A percentile compares a stretch with the other conserved stretches of the same genome.
These are phyloP conservation scores for Odontothrips loti DNA, from an alignment of 2,888 invertebrate species.

Conservation along the genomic window DNA sequence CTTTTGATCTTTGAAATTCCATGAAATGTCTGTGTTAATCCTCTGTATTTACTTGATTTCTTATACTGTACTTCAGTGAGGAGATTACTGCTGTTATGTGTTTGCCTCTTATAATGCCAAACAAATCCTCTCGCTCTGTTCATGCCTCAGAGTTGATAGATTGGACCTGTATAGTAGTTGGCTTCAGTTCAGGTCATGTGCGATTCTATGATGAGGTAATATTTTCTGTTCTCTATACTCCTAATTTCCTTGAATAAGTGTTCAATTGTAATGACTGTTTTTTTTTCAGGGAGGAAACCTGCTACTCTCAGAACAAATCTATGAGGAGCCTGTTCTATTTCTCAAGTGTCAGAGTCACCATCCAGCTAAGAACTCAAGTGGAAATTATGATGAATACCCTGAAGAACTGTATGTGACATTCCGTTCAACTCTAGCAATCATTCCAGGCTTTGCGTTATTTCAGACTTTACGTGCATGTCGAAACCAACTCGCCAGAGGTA, in stretches of 20 bases:
- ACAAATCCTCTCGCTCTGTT: neutral
- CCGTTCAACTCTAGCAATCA: conserved; percentile 66
- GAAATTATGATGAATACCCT: conserved; percentile 44
- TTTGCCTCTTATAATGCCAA: conserved; percentile 48
- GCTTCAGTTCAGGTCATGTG: conserved; percentile 78
- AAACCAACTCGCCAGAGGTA: conserved; percentile 75
- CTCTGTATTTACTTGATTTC: neutral
- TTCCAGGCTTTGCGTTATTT: conserved; percentile 73
- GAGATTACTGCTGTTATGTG: conserved; percentile 51
- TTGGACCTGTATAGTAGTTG: conserved; percentile 89
- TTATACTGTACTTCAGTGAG: conserved; percentile 46
- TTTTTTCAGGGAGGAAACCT: conserved; percentile 63
- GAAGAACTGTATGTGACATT: conserved; percentile 70
- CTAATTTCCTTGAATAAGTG: neutral
- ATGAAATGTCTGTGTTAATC: no score
- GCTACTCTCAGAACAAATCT: conserved; percentile 76
- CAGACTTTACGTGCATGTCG: conserved; percentile 73
- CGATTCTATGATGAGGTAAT: conserved; percentile 79
- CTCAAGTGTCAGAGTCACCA: conserved; percentile 73
- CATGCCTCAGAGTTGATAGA: conserved; percentile 58
- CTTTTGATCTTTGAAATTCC: neutral
- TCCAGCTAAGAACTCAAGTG: conserved; percentile 47
- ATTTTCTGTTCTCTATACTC: neutral
- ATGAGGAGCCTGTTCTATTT: conserved; percentile 71
- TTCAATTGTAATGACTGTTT: conserved; percentile 21